phyloP scores from a whole-genome alignment of 1,140 invertebrate species.

The Globodera rostochiensis region DNA sequence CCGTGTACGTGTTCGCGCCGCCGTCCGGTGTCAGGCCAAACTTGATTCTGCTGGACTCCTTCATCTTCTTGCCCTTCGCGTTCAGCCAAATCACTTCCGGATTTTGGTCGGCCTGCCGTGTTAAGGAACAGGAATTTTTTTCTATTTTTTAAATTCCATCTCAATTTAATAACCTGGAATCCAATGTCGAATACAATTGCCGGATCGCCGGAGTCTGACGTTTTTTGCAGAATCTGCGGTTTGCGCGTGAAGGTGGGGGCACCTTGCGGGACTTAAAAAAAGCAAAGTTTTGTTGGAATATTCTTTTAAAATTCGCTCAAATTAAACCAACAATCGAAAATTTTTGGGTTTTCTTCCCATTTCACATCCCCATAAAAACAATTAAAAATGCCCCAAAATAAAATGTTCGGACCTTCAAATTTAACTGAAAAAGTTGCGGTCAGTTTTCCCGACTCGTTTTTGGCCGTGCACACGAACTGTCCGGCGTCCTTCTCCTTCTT shows the following conservation, averaged over 20 bases:
- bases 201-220: constrained; percentile 63
- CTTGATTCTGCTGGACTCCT: constrained; percentile 65
- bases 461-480: constrained; percentile 65
- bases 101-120: constrained; percentile 54
- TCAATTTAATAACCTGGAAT: constrained; percentile 58
- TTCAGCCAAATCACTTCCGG: constrained; percentile 66
- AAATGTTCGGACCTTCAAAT: constrained; percentile 59
- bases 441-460: constrained; percentile 65
- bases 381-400: background rate
- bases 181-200: constrained; percentile 66
- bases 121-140: background rate
- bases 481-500: constrained; percentile 66
- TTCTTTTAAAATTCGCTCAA: too few species aligned
- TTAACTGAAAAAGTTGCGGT: constrained; percentile 66
- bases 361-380: background rate
- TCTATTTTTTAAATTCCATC: background rate
- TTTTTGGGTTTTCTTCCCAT: background rate
- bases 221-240: constrained; percentile 65
- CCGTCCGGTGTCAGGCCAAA: constrained; percentile 58
- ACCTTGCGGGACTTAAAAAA: constrained; percentile 63
- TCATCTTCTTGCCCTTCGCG: constrained; percentile 66
- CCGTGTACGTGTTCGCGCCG: constrained; percentile 63
- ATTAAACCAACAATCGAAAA: background rate
- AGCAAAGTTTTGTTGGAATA: background rate
- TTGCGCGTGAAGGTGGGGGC: constrained; percentile 65